Evolutionary conservation across 2,113 vertebrate species (phyloP).

Genomic region (Engystomops pustulosus): DNA sequence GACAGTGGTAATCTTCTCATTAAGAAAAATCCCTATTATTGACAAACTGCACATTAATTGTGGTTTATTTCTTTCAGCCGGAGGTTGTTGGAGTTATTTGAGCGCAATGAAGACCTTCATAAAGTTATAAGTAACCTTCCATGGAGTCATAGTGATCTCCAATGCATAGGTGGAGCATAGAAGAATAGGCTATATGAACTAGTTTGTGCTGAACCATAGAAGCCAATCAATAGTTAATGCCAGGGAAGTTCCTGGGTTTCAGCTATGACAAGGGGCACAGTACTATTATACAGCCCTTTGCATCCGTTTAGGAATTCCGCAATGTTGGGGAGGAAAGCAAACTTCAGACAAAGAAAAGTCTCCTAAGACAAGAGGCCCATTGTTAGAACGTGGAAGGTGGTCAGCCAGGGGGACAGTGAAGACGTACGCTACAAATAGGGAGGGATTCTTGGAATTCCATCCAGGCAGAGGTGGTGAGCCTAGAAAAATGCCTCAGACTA

Average conservation of each 20-base stretch:
- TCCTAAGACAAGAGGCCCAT: slow-evolving; percentile 31
- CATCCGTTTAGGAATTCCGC: not conserved
- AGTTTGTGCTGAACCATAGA: not conserved
- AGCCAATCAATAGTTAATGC: not conserved
- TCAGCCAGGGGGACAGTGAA: slow-evolving; percentile 27
- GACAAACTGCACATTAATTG: too few species aligned
- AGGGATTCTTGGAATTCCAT: slow-evolving; percentile 46
- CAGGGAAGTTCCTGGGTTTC: not conserved
- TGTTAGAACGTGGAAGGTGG: slow-evolving; percentile 35
- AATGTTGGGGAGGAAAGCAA: not conserved
- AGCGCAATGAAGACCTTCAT: too few species aligned
- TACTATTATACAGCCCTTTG: not conserved
- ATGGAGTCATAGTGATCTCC: too few species aligned
- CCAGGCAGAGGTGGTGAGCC: slow-evolving; percentile 25
- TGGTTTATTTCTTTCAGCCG: too few species aligned
- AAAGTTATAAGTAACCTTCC: too few species aligned
- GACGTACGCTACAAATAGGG: slow-evolving; percentile 34
- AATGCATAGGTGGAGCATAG: too few species aligned
- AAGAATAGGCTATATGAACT: too few species aligned
- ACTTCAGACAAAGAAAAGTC: slow-evolving; percentile 33
- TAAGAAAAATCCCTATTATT: too few species aligned
- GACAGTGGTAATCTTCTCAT: too few species aligned
- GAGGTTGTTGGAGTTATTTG: too few species aligned
- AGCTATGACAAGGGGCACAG: not conserved
- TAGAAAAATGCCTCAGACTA: not conserved